Conservation (phyloP, 2,888 invertebrate species). For the Nomada fucata region DNA sequence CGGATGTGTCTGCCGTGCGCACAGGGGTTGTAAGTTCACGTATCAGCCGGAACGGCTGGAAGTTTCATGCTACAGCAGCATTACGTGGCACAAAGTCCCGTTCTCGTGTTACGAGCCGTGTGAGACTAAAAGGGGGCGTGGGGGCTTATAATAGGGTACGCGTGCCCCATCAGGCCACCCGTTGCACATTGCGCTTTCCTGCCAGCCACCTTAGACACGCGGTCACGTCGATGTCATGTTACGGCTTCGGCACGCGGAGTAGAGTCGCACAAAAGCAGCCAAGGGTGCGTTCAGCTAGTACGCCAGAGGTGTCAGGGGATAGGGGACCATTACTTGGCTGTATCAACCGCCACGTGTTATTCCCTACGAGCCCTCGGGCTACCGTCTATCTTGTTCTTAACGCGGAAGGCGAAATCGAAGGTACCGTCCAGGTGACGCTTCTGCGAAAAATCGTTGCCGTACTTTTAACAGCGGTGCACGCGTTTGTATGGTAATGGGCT, state of each 20-base stretch:
- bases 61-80: constrained; percentile 66
- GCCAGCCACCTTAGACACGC: constrained; percentile 48
- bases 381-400: too few relatives aligned
- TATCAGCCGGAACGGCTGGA: constrained; percentile 59
- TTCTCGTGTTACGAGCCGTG: constrained; percentile 65
- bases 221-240: constrained; percentile 35
- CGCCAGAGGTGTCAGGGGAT: background rate
- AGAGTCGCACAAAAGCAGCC: constrained; percentile 14
- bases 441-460: too few relatives aligned
- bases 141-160: constrained; percentile 66
- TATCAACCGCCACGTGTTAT: too few relatives aligned
- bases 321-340: too few relatives aligned
- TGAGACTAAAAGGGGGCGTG: constrained; percentile 43
- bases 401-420: too few relatives aligned
- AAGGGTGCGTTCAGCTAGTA: background rate
- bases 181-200: constrained; percentile 51
- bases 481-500: too few relatives aligned
- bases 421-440: too few relatives aligned
- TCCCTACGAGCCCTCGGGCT: too few relatives aligned
- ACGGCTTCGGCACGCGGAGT: constrained; percentile 5
- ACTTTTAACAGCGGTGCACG: too few relatives aligned
- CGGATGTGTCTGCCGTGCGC: constrained; percentile 24
- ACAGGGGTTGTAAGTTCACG: constrained; percentile 51
- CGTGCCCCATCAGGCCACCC: constrained; percentile 56
- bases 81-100: constrained; percentile 71